A percentile compares a stretch with the other conserved stretches of the same genome.
Conservation (phyloP, 2,797 vertebrate species). For the Girardinus metallicus region DNA sequence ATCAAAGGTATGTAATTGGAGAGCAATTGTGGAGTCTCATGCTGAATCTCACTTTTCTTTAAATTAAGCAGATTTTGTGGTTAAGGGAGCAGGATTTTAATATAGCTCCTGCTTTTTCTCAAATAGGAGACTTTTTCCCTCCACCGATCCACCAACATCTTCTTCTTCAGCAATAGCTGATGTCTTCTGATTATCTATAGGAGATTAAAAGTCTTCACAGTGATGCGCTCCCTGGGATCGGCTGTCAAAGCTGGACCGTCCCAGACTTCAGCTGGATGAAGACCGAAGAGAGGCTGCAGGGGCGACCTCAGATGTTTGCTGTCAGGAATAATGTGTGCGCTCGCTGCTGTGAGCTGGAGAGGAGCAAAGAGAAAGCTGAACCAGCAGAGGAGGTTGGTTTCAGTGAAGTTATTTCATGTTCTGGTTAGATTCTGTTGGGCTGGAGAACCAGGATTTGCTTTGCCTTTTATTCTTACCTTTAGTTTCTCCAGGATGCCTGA, state of each 20-base stretch:
- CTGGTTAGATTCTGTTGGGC: background rate
- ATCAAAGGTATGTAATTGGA: background rate
- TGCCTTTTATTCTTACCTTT: background rate
- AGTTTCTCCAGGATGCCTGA: background rate
- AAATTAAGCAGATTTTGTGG: slow-evolving; percentile 9
- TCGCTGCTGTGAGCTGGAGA: slow-evolving; percentile 67
- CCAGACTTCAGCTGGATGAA: slow-evolving; percentile 72
- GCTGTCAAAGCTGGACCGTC: slow-evolving; percentile 72
- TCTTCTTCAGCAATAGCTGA: slow-evolving; percentile 49
- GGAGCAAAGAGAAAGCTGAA: slow-evolving; percentile 76
- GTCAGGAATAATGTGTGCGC: slow-evolving; percentile 61
- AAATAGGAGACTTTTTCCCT: background rate
- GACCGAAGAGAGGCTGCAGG: slow-evolving; percentile 52
- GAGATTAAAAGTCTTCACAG: slow-evolving; percentile 73
- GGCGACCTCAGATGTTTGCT: slow-evolving; percentile 62
- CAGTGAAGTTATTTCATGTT: background rate
- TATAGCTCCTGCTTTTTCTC: background rate
- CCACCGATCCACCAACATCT: slow-evolving; percentile 9
- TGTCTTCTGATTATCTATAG: slow-evolving; percentile 71
- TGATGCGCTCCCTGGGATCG: slow-evolving; percentile 71
- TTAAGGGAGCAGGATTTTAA: slow-evolving; percentile 4
- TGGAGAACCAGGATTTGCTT: background rate
- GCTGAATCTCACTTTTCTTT: slow-evolving; percentile 6
- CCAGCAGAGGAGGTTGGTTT: slow-evolving; percentile 75
- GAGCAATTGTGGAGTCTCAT: background rate